Base-by-base conservation (phyloP, 2,888 invertebrate species). In the Agrochola macilenta region DNA sequence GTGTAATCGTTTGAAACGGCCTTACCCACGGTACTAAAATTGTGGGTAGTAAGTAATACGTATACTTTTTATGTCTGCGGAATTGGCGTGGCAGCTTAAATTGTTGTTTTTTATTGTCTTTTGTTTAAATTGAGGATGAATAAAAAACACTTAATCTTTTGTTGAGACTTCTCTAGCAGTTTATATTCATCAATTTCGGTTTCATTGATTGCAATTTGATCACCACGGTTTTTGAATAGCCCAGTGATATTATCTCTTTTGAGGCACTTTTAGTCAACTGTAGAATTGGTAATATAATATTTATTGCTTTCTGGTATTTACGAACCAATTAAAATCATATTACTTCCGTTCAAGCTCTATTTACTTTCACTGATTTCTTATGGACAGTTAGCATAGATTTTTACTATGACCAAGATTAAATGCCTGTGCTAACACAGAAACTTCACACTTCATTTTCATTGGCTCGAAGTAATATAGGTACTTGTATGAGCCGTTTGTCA, bases 361-460 rank as follows among this genome's bases (percentile, higher is more conserved):
- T 72, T 57, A 92, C 93, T 94, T 95, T 95, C 92, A 89, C 93
- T 91, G 83, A 88, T 90, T 91, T 90, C 90, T 86, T 92, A 82
- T 84, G 84, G 86, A 87, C 87, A 81, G 78, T 71, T 35, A 66
- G 86, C 89, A 91, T 92, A 92, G 91, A 91, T 86, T 69, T 89
- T 89, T 87, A 81, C 81, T 83, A 90, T 88, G 86, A 87, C 83
- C 88, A 78, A 88, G 83, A 88, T 90, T 89, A 88, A 86, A 88
- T 87, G 88, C 83, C 5, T 49, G 17, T 35, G 30, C 3, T 20
- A 52, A 74, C 17, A 26, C 26, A 74, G 35, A 75, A 63, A 85
- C 30, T 74, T 63, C 14, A 54, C 7, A 20, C 54, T 49, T 54
- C 17, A 71, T 78, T 78, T 58, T 69, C 64, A 49, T 30, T 71